A percentile compares a stretch with the other conserved stretches of the same genome.
phyloP scores from a whole-genome alignment of 23 tunicate species.

The Phallusia fumigata region DNA sequence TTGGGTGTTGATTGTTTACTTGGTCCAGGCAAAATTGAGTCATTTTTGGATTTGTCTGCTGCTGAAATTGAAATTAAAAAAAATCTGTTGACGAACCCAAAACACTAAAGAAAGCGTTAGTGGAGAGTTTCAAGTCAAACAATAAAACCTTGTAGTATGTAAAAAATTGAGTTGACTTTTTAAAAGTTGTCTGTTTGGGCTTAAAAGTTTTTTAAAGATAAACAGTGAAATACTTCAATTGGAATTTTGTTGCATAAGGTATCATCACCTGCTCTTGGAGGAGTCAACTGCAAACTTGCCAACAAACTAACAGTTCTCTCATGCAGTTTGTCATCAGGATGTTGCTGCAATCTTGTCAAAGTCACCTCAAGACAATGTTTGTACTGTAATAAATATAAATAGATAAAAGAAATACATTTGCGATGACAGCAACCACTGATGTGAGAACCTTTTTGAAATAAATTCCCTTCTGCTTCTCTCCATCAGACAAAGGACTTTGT shows the following conservation, averaged over 20 bases:
- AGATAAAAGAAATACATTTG: too few relatives aligned
- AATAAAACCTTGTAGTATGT: too few relatives aligned
- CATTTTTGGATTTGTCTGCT: conserved; percentile 27
- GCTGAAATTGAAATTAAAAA: too few relatives aligned
- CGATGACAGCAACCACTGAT: too few relatives aligned
- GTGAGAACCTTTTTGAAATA: conserved; percentile 38
- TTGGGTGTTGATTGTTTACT: conserved; percentile 89
- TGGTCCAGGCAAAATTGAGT: conserved; percentile 41
- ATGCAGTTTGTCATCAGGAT: conserved; percentile 77
- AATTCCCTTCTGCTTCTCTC: conserved; percentile 20
- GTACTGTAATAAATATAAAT: not conserved
- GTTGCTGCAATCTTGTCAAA: conserved; percentile 51
- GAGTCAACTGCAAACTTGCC: conserved; percentile 36
- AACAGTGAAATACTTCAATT: too few relatives aligned
- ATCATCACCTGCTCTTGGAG: conserved; percentile 36
- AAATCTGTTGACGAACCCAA: too few relatives aligned
- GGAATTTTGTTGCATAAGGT: too few relatives aligned
- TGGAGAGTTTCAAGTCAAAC: too few relatives aligned
- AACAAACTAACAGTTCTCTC: conserved; percentile 45
- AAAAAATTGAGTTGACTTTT: too few relatives aligned
- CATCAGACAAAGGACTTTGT: conserved; percentile 19
- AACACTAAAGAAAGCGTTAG: too few relatives aligned
- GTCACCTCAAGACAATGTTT: conserved; percentile 64
- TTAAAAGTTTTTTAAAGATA: too few relatives aligned
- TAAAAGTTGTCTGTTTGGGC: too few relatives aligned